A percentile compares a stretch with the other conserved stretches of the same genome.
Conservation (phyloP, 2,797 vertebrate genomes). For the Sebastes hopkinsi region DNA sequence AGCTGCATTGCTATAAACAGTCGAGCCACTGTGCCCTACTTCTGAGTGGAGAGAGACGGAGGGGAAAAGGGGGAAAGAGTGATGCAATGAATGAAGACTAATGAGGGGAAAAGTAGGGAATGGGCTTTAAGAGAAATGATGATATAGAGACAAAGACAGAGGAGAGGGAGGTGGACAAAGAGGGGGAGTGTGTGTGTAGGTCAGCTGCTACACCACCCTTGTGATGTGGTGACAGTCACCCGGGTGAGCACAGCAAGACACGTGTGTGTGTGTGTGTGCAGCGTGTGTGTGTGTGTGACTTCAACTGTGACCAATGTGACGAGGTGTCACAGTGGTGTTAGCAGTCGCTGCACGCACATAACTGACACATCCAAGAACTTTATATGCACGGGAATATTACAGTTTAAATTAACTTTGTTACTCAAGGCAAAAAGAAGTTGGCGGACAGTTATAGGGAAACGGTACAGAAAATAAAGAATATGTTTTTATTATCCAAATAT, state of each 20-base stretch:
- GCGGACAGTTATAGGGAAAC: neutral
- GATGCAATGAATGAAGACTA: slow-evolving; percentile 54
- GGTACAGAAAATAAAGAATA: neutral
- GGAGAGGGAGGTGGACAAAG: neutral
- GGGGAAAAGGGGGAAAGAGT: slow-evolving; percentile 40
- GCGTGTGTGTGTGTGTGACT: slow-evolving; percentile 8
- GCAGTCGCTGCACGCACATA: slow-evolving; percentile 10
- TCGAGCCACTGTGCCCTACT: slow-evolving; percentile 78
- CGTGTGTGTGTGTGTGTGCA: neutral
- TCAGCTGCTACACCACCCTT: slow-evolving; percentile 60
- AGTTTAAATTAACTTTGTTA: neutral
- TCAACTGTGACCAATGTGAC: slow-evolving; percentile 40
- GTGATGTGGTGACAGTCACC: slow-evolving; percentile 55
- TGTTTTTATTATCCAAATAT: neutral
- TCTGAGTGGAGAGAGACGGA: slow-evolving; percentile 53
- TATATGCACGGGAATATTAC: neutral
- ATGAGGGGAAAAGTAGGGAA: slow-evolving; percentile 47
- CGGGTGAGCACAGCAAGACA: slow-evolving; percentile 46
- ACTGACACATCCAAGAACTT: neutral
- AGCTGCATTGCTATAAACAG: slow-evolving; percentile 78
- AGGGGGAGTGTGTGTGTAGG: slow-evolving; percentile 5
- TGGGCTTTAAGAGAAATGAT: slow-evolving; percentile 39
- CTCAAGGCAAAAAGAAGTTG: neutral
- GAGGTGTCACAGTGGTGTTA: slow-evolving; percentile 39
- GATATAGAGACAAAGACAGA: slow-evolving; percentile 37